Conservation (phyloP, 2,113 vertebrate species). For the Entelurus aequoreus region DNA sequence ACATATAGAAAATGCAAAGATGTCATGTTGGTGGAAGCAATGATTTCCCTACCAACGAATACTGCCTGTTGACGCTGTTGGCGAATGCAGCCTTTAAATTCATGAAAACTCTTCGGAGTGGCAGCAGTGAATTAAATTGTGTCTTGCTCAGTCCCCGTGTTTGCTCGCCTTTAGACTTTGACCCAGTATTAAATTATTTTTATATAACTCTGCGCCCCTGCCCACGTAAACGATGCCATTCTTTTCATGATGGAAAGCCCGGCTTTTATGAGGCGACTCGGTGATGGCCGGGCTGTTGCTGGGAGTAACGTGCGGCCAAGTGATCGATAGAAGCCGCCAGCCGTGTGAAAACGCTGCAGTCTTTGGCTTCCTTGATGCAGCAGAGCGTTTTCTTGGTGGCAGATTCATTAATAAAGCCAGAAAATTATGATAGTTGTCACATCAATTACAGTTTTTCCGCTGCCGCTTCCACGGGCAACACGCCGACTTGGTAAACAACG, state of each 20-base stretch:
- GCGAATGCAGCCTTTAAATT: slow-evolving; percentile 43
- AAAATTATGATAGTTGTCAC: slow-evolving; percentile 66
- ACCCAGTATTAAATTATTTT: slow-evolving; percentile 46
- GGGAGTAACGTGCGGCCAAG: slow-evolving; percentile 39
- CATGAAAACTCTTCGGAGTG: slow-evolving; percentile 41
- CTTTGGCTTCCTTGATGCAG: slow-evolving; percentile 57
- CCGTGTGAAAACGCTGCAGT: slow-evolving; percentile 33
- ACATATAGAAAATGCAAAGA: slow-evolving; percentile 22
- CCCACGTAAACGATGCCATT: slow-evolving; percentile 55
- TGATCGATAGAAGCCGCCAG: slow-evolving; percentile 55
- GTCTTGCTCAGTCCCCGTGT: slow-evolving; percentile 14
- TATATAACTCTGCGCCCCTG: slow-evolving; percentile 43
- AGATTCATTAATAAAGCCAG: slow-evolving; percentile 59
- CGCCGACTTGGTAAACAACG: slow-evolving; percentile 57
- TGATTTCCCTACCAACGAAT: slow-evolving; percentile 21
- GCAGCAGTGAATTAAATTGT: slow-evolving; percentile 36
- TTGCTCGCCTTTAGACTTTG: slow-evolving; percentile 46
- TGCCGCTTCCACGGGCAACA: slow-evolving; percentile 30
- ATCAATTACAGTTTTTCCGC: slow-evolving; percentile 56
- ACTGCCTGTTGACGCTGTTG: slow-evolving; percentile 42
- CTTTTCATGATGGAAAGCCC: slow-evolving; percentile 54
- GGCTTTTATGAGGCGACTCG: slow-evolving; percentile 43
- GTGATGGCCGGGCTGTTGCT: slow-evolving; percentile 47
- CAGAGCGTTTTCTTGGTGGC: slow-evolving; percentile 47
- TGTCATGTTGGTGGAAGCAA: slow-evolving; percentile 24